Evolutionary conservation across 2,797 vertebrate genomes (phyloP).

Genomic region (Esox masquinongy): DNA sequence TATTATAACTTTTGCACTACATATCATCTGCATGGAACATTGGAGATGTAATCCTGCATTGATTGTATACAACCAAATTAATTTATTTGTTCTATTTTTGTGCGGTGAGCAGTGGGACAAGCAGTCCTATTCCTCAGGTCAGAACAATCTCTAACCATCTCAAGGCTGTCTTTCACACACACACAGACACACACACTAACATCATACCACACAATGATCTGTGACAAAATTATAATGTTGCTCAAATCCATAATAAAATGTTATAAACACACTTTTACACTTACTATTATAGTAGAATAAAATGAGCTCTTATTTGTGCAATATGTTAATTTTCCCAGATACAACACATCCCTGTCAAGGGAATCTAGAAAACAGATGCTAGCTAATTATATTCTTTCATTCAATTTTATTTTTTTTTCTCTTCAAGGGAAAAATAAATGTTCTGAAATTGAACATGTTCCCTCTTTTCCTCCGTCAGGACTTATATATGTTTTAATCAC

Average conservation of each 20-base stretch:
- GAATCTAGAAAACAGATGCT: conserved; percentile 15
- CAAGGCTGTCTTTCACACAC: not conserved
- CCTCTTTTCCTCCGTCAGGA: not conserved
- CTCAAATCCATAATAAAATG: not conserved
- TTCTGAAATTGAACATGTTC: conserved; percentile 15
- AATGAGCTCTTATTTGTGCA: not conserved
- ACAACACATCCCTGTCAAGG: conserved; percentile 8
- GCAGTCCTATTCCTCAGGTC: not conserved
- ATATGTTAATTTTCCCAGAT: not conserved
- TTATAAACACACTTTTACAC: not conserved
- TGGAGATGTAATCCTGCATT: conserved; percentile 29
- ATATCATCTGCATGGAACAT: conserved; percentile 26
- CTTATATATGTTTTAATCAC: conserved; percentile 19
- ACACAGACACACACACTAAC: conserved; percentile 2
- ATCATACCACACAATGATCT: not conserved
- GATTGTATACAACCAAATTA: not conserved
- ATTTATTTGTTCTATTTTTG: not conserved
- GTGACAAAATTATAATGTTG: not conserved
- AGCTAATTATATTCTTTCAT: conserved; percentile 23
- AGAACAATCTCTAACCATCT: not conserved
- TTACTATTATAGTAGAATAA: not conserved
- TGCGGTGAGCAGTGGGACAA: not conserved
- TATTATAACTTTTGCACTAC: conserved; percentile 33
- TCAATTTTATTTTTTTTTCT: not conserved
- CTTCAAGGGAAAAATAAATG: not conserved